phyloP scores from a whole-genome alignment of 1,140 invertebrate genomes.

The Drosophila neocordata region DNA sequence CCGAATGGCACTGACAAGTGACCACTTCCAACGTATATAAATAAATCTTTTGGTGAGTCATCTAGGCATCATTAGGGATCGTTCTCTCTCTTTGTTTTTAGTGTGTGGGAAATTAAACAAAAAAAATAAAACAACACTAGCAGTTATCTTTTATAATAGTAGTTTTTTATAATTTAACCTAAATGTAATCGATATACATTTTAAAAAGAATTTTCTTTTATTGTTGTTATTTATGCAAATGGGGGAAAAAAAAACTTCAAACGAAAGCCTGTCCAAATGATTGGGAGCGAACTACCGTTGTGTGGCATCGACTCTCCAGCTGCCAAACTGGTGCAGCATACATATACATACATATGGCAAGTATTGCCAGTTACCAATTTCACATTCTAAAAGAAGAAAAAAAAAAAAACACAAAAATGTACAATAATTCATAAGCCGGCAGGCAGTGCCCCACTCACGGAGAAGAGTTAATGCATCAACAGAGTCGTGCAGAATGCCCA shows the following conservation, averaged over 20 bases:
- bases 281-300: conserved; percentile 76
- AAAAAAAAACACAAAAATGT: conserved; percentile 72
- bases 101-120: neutral
- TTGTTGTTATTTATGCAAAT: conserved; percentile 60
- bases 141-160: neutral
- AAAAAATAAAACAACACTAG: neutral
- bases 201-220: conserved; percentile 32
- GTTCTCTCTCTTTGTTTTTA: neutral
- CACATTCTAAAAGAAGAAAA: conserved; percentile 76
- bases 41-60: conserved; percentile 2
- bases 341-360: conserved; percentile 12
- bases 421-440: conserved; percentile 76
- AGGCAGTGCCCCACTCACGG: conserved; percentile 52
- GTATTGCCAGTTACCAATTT: conserved; percentile 51
- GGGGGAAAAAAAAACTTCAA: conserved; percentile 45
- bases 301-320: conserved; percentile 23
- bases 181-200: conserved; percentile 17
- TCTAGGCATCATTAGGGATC: neutral
- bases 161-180: neutral
- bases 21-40: conserved; percentile 6
- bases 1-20: conserved; percentile 25
- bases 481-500: conserved; percentile 57
- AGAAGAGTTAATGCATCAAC: conserved; percentile 48
- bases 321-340: conserved; percentile 62
- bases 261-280: conserved; percentile 66